phyloP scores from a whole-genome alignment of 1,140 invertebrate genomes.

The Elymnias hypermnestra region DNA sequence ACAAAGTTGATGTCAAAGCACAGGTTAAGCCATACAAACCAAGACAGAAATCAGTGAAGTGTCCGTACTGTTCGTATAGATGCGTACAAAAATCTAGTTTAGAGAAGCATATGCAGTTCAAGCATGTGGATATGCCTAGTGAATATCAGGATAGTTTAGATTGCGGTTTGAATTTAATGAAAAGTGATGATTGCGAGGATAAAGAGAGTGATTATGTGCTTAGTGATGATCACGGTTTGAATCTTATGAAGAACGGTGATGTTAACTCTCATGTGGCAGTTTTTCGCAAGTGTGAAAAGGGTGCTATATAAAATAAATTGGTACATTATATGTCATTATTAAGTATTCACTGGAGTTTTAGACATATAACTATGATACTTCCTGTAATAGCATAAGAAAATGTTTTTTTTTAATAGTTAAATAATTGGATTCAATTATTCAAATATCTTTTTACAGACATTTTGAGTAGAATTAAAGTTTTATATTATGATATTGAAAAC shows the following conservation, averaged over 20 bases:
- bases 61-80: constrained; percentile 57
- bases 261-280: neutral
- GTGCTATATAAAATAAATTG: neutral
- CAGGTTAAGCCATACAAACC: constrained; percentile 61
- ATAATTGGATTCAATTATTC: too few species aligned
- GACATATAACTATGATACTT: too few species aligned
- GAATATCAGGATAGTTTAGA: constrained; percentile 8
- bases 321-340: too few species aligned
- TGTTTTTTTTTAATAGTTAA: neutral
- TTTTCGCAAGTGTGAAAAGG: neutral
- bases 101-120: constrained; percentile 64
- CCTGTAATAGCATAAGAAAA: too few species aligned
- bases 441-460: too few species aligned
- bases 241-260: constrained; percentile 51
- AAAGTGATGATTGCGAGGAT: constrained; percentile 25
- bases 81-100: constrained; percentile 68
- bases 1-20: constrained; percentile 48
- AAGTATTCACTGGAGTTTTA: too few species aligned
- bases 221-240: constrained; percentile 14
- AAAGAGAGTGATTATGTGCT: constrained; percentile 23
- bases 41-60: constrained; percentile 60
- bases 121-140: constrained; percentile 42
- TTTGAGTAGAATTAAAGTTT: too few species aligned
- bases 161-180: constrained; percentile 25
- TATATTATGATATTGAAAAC: too few species aligned